Conservation (phyloP, 2,113 vertebrate genomes). For the Lagenorhynchus albirostris region DNA sequence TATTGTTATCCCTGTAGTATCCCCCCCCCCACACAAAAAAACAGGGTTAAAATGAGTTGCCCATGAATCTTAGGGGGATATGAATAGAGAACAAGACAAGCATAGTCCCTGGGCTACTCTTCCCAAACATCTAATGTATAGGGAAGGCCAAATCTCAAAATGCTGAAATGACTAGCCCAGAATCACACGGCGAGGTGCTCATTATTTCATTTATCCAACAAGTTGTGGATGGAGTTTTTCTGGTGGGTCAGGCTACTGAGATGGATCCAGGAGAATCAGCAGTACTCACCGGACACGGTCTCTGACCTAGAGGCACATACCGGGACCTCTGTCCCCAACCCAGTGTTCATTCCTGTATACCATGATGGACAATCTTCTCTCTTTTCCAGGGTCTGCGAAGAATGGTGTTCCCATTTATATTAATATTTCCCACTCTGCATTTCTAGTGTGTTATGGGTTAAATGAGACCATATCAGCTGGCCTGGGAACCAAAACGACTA, state of each 20-base stretch:
- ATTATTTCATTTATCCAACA: not conserved
- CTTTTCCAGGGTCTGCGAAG: not conserved
- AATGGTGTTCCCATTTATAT: not conserved
- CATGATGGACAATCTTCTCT: not conserved
- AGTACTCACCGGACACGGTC: not conserved
- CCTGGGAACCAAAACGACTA: not conserved
- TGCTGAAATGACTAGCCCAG: not conserved
- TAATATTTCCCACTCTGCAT: not conserved
- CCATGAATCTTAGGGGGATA: not conserved
- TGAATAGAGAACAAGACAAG: not conserved
- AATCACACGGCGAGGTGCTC: not conserved
- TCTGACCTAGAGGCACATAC: not conserved
- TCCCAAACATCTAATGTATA: not conserved
- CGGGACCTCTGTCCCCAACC: not conserved
- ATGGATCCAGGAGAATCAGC: not conserved
- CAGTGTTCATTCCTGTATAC: not conserved
- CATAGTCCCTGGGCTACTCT: not conserved
- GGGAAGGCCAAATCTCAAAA: not conserved
- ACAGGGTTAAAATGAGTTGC: not conserved
- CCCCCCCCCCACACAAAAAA: not conserved
- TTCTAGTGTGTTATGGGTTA: not conserved
- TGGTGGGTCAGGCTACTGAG: not conserved
- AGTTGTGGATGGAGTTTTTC: not conserved
- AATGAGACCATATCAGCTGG: not conserved
- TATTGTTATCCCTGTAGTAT: not conserved